A percentile compares a stretch with the other conserved stretches of the same genome.
Conservation (phyloP, 2,888 invertebrate genomes). For the Lepetodrilus schrolli region DNA sequence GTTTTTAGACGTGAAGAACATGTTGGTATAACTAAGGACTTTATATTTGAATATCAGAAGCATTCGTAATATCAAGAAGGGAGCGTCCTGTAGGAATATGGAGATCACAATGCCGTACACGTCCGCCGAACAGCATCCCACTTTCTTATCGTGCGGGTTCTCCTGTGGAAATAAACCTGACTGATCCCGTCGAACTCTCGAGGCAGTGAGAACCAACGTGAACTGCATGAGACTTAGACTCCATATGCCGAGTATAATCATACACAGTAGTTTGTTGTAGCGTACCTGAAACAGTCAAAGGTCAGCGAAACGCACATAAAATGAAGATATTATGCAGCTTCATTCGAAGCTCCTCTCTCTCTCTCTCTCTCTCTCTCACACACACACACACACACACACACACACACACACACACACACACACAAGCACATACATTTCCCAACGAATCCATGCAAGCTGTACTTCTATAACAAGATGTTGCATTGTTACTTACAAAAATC, state of each 20-base stretch:
- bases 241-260: slow-evolving; percentile 92
- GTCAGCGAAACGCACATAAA: neutral
- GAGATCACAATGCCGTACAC: slow-evolving; percentile 89
- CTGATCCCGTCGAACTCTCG: slow-evolving; percentile 76
- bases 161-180: slow-evolving; percentile 50
- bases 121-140: slow-evolving; percentile 86
- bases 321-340: no score
- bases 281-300: slow-evolving; percentile 61
- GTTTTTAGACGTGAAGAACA: slow-evolving; percentile 96
- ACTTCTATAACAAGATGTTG: no score
- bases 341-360: no score
- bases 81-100: slow-evolving; percentile 88
- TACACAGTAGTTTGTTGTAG: slow-evolving; percentile 85
- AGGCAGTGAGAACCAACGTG: slow-evolving; percentile 93
- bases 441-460: no score
- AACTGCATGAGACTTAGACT: slow-evolving; percentile 94
- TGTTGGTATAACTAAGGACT: slow-evolving; percentile 95
- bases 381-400: no score
- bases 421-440: no score
- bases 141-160: slow-evolving; percentile 8
- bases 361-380: no score
- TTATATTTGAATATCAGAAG: slow-evolving; percentile 90
- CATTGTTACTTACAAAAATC: no score
- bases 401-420: no score
- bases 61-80: slow-evolving; percentile 87